Evolutionary conservation across 1,140 invertebrate genomes (phyloP).

Genomic region (Zaprionus taronus): DNA sequence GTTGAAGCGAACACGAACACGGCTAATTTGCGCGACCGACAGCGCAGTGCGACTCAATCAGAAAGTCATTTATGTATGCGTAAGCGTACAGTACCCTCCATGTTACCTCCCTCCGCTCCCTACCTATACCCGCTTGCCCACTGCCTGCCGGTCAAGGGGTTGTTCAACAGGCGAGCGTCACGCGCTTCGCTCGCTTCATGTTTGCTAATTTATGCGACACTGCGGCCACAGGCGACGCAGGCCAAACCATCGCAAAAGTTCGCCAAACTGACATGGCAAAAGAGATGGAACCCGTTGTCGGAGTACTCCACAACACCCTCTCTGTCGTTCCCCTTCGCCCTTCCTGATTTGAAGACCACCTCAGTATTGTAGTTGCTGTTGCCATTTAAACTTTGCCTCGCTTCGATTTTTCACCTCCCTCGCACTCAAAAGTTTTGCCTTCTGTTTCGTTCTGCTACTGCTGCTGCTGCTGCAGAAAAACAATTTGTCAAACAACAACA

Average conservation of each 20-base stretch:
- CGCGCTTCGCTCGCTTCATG: conserved; percentile 62
- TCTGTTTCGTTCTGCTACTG: conserved; percentile 42
- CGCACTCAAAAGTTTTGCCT: conserved; percentile 54
- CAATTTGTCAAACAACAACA: conserved; percentile 68
- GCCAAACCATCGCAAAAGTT: conserved; percentile 59
- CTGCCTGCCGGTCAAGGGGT: conserved; percentile 9
- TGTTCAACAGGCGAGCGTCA: conserved; percentile 55
- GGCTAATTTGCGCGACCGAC: conserved; percentile 61
- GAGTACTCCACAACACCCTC: not conserved
- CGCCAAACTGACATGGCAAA: conserved; percentile 44
- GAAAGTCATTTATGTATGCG: conserved; percentile 59
- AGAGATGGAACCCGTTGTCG: conserved; percentile 6
- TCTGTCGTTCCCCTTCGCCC: not conserved
- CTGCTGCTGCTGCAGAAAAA: conserved; percentile 32
- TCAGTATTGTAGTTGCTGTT: conserved; percentile 53
- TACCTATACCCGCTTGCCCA: not conserved
- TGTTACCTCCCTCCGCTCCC: not conserved
- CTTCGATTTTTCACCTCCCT: conserved; percentile 34
- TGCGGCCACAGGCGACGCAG: conserved; percentile 59
- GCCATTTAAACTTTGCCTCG: conserved; percentile 64
- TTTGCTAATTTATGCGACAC: conserved; percentile 78
- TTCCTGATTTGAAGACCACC: conserved; percentile 9
- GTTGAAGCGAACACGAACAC: conserved; percentile 53
- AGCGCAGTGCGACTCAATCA: conserved; percentile 61
- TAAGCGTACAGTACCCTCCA: not conserved